Conservation (phyloP, 1,140 invertebrate species). For the Zaprionus tsacasi region DNA sequence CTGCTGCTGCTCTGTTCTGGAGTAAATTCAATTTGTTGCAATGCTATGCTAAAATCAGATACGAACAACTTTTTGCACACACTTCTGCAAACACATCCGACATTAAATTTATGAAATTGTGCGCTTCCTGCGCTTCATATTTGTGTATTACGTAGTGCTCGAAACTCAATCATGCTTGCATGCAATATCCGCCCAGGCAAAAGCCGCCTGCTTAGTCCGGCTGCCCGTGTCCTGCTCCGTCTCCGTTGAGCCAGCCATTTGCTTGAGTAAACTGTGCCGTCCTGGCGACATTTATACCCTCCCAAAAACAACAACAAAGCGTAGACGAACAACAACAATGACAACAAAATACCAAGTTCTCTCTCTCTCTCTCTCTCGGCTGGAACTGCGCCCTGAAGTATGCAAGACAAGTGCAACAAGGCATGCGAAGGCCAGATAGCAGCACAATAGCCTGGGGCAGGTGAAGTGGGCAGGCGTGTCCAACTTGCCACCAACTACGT, state of each 20-base stretch:
- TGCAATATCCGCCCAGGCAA: constrained; percentile 70
- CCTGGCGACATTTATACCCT: constrained; percentile 68
- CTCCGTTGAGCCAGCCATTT: constrained; percentile 54
- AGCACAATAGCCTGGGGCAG: constrained; percentile 6
- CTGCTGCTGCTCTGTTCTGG: constrained; percentile 40
- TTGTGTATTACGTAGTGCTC: constrained; percentile 42
- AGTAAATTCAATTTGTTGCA: constrained; percentile 78
- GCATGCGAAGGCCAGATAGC: constrained; percentile 45
- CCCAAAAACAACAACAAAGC: constrained; percentile 54
- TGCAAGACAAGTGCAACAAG: constrained; percentile 67
- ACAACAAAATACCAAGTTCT: constrained; percentile 64
- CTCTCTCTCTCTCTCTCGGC: constrained; percentile 18
- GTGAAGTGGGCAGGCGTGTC: constrained; percentile 14
- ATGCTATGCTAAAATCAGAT: constrained; percentile 77
- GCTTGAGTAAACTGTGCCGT: constrained; percentile 54
- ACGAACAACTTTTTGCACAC: constrained; percentile 52
- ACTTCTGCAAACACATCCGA: constrained; percentile 45
- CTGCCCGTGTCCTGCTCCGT: not conserved
- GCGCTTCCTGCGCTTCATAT: constrained; percentile 55
- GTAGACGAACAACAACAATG: constrained; percentile 49
- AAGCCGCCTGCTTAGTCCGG: constrained; percentile 44
- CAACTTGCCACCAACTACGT: constrained; percentile 25
- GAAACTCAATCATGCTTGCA: constrained; percentile 81
- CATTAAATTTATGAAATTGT: constrained; percentile 81
- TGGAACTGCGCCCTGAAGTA: constrained; percentile 48